Conservation (phyloP, 1,140 invertebrate species). For the Microplitis mediator region DNA sequence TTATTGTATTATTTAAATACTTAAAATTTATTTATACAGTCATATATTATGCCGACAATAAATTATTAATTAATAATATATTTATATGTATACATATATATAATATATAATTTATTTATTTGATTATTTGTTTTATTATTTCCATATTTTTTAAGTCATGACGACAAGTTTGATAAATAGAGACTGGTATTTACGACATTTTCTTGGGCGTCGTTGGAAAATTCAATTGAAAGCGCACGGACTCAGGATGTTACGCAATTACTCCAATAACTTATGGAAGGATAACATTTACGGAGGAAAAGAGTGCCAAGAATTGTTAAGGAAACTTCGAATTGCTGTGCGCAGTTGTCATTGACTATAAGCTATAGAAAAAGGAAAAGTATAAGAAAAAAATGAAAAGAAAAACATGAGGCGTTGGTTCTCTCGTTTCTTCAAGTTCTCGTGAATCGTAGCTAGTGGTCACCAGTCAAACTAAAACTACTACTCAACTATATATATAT, state of each 20-base stretch:
- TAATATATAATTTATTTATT: no score
- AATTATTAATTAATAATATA: no score
- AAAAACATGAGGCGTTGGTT: slow-evolving; percentile 6
- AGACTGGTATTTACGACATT: background rate
- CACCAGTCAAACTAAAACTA: slow-evolving; percentile 1
- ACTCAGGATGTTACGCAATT: slow-evolving; percentile 23
- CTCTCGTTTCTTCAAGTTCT: slow-evolving; percentile 40
- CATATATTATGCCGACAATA: no score
- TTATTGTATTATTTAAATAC: background rate
- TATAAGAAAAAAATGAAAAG: slow-evolving; percentile 13
- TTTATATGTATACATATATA: no score
- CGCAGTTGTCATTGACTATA: slow-evolving; percentile 22
- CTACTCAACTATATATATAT: slow-evolving; percentile 29
- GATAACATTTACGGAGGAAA: slow-evolving; percentile 29
- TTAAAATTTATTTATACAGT: background rate
- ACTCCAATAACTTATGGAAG: slow-evolving; percentile 29
- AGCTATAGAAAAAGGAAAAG: slow-evolving; percentile 12
- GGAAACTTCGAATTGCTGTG: slow-evolving; percentile 34
- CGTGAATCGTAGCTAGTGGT: slow-evolving; percentile 40
- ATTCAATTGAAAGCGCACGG: slow-evolving; percentile 23
- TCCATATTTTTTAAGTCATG: no score
- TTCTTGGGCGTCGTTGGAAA: slow-evolving; percentile 16
- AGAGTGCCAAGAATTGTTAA: slow-evolving; percentile 37
- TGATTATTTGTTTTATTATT: no score
- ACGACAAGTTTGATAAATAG: slow-evolving; percentile 5